Evolutionary conservation across 2,113 vertebrate genomes (phyloP).

Genomic region (Phycodurus eques): DNA sequence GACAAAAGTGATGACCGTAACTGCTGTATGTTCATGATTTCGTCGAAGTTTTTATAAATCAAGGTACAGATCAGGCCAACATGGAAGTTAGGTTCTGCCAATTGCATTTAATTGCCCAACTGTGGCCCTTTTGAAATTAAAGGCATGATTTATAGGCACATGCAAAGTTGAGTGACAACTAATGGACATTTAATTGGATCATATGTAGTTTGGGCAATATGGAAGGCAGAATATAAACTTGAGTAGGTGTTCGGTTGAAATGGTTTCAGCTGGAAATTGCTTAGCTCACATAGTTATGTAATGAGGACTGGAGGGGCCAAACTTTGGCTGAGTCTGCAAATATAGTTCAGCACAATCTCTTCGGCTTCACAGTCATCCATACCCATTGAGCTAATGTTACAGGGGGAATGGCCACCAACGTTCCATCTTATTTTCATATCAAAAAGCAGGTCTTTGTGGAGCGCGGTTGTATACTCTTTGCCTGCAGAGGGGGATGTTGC

Average conservation of each 20-base stretch:
- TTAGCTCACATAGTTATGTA: constrained; percentile 45
- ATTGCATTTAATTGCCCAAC: not conserved
- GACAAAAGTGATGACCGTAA: not conserved
- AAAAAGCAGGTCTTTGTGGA: constrained; percentile 28
- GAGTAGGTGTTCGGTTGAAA: constrained; percentile 49
- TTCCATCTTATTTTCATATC: constrained; percentile 49
- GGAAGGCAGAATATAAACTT: constrained; percentile 25
- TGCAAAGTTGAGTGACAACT: not conserved
- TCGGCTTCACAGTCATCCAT: constrained; percentile 4
- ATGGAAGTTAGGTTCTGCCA: not conserved
- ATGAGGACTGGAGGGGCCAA: constrained; percentile 30
- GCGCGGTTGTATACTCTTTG: constrained; percentile 48
- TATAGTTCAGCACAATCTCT: constrained; percentile 19
- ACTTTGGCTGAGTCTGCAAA: constrained; percentile 38
- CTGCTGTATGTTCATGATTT: not conserved
- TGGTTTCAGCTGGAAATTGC: constrained; percentile 60
- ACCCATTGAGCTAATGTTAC: constrained; percentile 3
- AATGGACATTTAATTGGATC: constrained; percentile 35
- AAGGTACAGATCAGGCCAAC: not conserved
- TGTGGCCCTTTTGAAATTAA: not conserved
- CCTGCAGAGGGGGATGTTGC: constrained; percentile 80
- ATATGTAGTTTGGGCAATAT: constrained; percentile 49
- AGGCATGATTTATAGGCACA: not conserved
- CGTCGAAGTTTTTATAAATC: not conserved
- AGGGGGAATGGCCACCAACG: constrained; percentile 42